These are phyloP conservation scores for Antechinus flavipes DNA, from an alignment of 2,113 vertebrate species.

Conservation along the genomic window DNA sequence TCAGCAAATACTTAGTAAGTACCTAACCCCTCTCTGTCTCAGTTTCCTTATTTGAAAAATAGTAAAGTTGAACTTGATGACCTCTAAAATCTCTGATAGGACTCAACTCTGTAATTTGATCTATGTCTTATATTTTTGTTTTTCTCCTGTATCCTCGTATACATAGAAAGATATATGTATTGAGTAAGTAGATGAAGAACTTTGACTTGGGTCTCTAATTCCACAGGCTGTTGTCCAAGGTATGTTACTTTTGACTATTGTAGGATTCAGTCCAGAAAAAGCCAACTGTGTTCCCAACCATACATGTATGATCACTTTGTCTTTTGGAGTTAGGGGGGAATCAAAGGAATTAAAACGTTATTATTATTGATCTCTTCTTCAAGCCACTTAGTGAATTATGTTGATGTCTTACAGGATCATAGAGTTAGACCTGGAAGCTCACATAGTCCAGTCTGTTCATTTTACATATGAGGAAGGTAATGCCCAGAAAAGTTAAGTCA, in stretches of 20 bases:
- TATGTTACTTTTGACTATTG: neutral
- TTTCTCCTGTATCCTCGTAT: neutral
- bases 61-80: neutral
- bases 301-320: neutral
- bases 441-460: neutral
- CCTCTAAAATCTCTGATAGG: neutral
- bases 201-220: neutral
- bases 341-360: neutral
- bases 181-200: neutral
- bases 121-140: neutral
- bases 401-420: neutral
- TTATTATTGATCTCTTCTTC: neutral
- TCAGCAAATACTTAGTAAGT: neutral
- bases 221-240: neutral
- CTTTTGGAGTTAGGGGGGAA: neutral
- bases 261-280: neutral
- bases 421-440: neutral
- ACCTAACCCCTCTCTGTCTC: neutral
- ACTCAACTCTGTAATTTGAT: neutral
- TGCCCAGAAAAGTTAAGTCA: neutral
- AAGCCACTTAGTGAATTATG: neutral
- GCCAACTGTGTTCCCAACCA: neutral
- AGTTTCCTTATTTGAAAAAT: neutral
- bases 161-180: neutral
- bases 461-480: neutral